These are phyloP conservation scores for Eurytoma californica DNA, from an alignment of 2,888 invertebrate genomes.

Conservation along the genomic window DNA sequence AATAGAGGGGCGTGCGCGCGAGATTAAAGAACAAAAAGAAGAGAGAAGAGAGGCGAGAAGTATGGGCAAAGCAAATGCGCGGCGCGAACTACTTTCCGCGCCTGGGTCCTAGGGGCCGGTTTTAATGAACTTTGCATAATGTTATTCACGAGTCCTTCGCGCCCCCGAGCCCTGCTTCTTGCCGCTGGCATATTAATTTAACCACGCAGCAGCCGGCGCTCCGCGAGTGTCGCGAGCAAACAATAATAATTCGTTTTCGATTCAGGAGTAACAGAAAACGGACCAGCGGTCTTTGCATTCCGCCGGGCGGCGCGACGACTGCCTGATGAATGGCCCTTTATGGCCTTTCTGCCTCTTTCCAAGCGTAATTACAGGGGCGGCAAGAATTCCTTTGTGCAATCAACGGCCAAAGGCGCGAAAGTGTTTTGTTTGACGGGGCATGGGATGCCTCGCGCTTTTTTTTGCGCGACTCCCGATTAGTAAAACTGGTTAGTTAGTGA, in stretches of 20 bases:
- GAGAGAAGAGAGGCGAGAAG: neutral
- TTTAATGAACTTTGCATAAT: constrained; percentile 72
- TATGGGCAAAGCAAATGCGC: constrained; percentile 40
- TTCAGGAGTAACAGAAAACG: neutral
- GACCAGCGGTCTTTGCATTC: neutral
- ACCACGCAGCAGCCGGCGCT: constrained; percentile 46
- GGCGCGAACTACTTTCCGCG: constrained; percentile 56
- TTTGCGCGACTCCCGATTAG: no score
- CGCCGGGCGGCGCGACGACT: no score
- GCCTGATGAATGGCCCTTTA: constrained; percentile 24
- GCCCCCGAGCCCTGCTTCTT: constrained; percentile 34
- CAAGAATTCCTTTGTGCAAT: constrained; percentile 40
- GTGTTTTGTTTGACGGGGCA: constrained; percentile 5
- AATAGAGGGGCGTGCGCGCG: neutral
- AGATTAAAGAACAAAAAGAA: neutral
- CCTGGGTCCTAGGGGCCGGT: constrained; percentile 61
- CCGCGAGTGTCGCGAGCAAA: constrained; percentile 3
- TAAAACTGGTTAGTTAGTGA: no score
- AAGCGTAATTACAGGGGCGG: neutral
- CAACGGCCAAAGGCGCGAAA: neutral
- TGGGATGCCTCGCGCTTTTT: no score
- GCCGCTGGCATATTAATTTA: constrained; percentile 60
- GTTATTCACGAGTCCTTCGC: constrained; percentile 64
- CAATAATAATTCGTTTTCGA: constrained; percentile 43
- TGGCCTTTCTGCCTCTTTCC: neutral